These are phyloP conservation scores for Lucilia cuprina DNA, from an alignment of 1,140 invertebrate species.

Conservation along the genomic window DNA sequence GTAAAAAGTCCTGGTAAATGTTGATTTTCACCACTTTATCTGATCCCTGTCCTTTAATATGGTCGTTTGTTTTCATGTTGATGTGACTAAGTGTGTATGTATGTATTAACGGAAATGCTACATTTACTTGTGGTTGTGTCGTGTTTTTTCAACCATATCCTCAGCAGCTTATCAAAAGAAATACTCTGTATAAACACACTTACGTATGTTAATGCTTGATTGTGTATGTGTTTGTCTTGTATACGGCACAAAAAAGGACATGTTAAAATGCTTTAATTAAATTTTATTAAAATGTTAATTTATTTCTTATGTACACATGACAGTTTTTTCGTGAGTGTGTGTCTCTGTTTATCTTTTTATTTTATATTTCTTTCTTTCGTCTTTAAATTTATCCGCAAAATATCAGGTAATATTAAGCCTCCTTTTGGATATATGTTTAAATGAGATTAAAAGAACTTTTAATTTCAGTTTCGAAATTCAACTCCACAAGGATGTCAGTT, in stretches of 20 bases:
- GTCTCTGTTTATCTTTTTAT: background rate
- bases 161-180: slow-evolving; percentile 25
- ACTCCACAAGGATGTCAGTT: no score
- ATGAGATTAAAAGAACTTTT: background rate
- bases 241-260: slow-evolving; percentile 10
- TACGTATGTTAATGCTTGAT: background rate
- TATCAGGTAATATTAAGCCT: background rate
- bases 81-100: background rate
- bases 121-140: slow-evolving; percentile 33
- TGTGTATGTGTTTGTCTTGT: background rate
- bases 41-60: background rate
- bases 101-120: slow-evolving; percentile 25
- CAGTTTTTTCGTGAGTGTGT: background rate
- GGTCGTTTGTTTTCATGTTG: background rate
- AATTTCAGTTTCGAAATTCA: background rate
- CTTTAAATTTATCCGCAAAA: background rate
- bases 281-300: slow-evolving; percentile 34
- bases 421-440: background rate
- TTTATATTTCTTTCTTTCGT: background rate
- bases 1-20: no score
- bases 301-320: background rate
- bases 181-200: background rate
- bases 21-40: no score
- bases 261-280: slow-evolving; percentile 34
- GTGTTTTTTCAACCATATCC: slow-evolving; percentile 28